A percentile compares a stretch with the other conserved stretches of the same genome.
Evolutionary conservation across 2,888 invertebrate species (phyloP).

Genomic region (Coelogynopora nodosa): DNA sequence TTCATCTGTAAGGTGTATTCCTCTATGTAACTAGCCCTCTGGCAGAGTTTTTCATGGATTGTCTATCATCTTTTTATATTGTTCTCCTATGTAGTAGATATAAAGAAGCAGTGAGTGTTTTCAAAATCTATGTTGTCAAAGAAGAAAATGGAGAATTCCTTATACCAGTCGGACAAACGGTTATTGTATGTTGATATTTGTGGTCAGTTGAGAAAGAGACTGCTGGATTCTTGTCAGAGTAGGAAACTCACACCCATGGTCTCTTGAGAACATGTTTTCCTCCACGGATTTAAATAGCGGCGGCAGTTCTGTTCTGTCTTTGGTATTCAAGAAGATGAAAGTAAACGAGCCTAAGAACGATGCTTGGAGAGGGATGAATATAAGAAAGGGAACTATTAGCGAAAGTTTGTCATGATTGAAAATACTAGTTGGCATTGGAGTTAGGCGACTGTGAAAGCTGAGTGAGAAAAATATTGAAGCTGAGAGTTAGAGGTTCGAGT

Average conservation of each 20-base stretch:
- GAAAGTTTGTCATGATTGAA: neutral
- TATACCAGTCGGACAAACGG: neutral
- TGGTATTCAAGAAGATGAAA: neutral
- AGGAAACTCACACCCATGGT: constrained; percentile 10
- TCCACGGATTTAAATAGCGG: constrained; percentile 9
- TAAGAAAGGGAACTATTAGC: neutral
- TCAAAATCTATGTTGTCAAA: neutral
- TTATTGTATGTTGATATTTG: neutral
- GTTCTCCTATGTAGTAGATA: neutral
- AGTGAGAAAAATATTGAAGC: neutral
- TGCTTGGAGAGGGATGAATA: neutral
- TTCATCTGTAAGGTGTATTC: too few relatives aligned
- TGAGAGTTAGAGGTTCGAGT: neutral
- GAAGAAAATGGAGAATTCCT: neutral
- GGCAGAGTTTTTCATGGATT: neutral
- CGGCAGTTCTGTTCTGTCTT: neutral
- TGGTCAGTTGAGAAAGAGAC: neutral
- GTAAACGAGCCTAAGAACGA: neutral
- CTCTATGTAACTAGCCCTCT: too few relatives aligned
- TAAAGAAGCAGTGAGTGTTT: neutral
- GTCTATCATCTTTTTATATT: neutral
- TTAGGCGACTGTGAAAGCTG: neutral
- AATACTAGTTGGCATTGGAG: neutral
- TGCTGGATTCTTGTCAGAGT: neutral
- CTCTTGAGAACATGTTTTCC: constrained; percentile 20